Base-by-base conservation (phyloP, 2,797 vertebrate species). In the Mus minutoides region DNA sequence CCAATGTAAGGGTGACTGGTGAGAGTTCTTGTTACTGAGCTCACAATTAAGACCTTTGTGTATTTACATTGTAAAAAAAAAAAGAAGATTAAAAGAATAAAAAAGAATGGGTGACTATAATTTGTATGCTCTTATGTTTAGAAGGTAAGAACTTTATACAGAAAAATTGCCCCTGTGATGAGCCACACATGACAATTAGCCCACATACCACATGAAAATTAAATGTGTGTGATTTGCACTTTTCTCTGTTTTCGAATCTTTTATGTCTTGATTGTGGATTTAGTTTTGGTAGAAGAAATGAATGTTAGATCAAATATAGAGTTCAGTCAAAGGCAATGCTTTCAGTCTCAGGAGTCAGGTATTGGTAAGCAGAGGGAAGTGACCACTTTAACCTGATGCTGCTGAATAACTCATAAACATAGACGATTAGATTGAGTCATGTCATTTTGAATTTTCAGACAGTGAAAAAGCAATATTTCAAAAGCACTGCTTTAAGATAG, bases 391-490 rank as follows among this genome's bases (percentile, higher is more conserved):
- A 49, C 2, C 14, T 21, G 60, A 46, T 46, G 54, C 6, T 88
- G 17, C 58, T 75, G 34, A 92, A 52, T 86, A 37, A 87, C 79
- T 56, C 76, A 91, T 84, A 84, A 69, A 94, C 95, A 82, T 31
- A 5, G 8, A 78, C 1, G 4, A 92, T 86, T 89, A 22, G 34
- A 12, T 4, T 69, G 71, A 88, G 90, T 86, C 37, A 73, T 49
- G 31, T 90, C 43, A 52, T 11, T 67, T 90, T 93, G 29, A 77
- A 67, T 95, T 92, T 95, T 84, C 76, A 80, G 31, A 76, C 22
- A 92, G 7, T 71, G 43, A 77, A 91, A 90, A 40, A 58, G 9
- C 22, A 92, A 92, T 26, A 16, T 84, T 84, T 75, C 9, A 49
- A 54, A 37, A 24, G 34, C 2, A 13, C 40, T 29, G 64, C 58